Percentiles rank a stretch among this genome's conserved stretches.
These are phyloP conservation scores for Babylonia areolata DNA, from an alignment of 1,140 invertebrate species.

Conservation along the genomic window DNA sequence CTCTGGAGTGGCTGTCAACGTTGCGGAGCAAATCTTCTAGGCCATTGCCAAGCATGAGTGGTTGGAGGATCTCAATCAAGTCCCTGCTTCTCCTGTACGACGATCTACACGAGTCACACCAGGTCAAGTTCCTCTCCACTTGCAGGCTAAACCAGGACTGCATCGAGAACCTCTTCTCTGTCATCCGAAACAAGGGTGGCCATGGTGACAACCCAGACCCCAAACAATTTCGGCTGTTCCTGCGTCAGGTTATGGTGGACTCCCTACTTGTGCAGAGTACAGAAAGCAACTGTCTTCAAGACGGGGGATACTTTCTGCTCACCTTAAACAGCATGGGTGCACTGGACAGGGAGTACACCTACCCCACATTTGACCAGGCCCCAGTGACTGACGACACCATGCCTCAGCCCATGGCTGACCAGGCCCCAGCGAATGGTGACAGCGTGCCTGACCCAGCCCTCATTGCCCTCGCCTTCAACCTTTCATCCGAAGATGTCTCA, in stretches of 20 bases:
- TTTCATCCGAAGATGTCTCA: neutral
- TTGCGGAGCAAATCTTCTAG: neutral
- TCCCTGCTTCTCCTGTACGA: neutral
- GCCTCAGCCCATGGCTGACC: too few relatives aligned
- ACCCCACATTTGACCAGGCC: too few relatives aligned
- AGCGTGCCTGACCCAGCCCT: neutral
- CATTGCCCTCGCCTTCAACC: neutral
- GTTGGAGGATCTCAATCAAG: neutral
- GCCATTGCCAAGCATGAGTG: neutral
- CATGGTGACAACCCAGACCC: neutral
- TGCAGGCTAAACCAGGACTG: conserved; percentile 25
- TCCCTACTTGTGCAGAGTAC: neutral
- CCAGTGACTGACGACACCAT: too few relatives aligned
- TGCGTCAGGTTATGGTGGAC: conserved; percentile 24
- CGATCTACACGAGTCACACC: neutral
- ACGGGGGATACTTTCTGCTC: neutral
- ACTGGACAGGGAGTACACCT: too few relatives aligned
- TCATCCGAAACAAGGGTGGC: conserved; percentile 5
- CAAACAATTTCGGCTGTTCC: neutral
- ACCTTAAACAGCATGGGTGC: neutral
- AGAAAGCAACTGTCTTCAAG: conserved; percentile 1
- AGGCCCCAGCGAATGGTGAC: too few relatives aligned
- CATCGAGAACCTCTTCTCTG: conserved; percentile 20
- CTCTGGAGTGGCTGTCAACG: neutral
- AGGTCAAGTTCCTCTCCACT: conserved; percentile 17